These are phyloP conservation scores for Molossus alvarezi DNA, from an alignment of 2,797 vertebrate genomes.

Conservation along the genomic window DNA sequence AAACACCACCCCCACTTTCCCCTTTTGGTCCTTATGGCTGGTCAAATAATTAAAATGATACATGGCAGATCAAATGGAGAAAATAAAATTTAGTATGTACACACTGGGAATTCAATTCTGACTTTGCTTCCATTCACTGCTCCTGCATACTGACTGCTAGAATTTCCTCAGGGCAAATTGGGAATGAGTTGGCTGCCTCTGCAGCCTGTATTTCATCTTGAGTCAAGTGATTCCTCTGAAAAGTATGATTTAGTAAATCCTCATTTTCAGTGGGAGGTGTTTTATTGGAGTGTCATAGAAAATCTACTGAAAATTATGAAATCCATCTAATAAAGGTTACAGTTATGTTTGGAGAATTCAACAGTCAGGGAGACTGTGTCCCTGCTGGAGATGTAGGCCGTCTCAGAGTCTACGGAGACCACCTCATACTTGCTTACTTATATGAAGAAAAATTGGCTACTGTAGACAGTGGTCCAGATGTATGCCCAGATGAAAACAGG, in stretches of 20 bases:
- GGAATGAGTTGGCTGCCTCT: not conserved
- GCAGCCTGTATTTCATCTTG: not conserved
- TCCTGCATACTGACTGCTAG: not conserved
- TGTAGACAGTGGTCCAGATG: not conserved
- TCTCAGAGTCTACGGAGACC: not conserved
- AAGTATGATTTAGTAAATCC: not conserved
- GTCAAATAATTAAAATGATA: not conserved
- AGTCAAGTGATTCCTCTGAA: slow-evolving; percentile 30
- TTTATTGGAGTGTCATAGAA: slow-evolving; percentile 22
- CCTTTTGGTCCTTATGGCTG: not conserved
- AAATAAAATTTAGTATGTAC: not conserved
- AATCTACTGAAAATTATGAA: not conserved
- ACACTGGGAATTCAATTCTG: not conserved
- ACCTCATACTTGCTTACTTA: not conserved
- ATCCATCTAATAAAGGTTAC: not conserved
- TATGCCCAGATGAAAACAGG: not conserved
- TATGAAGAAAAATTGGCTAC: not conserved
- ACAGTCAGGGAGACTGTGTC: not conserved
- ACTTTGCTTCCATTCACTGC: not conserved
- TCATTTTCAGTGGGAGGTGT: not conserved
- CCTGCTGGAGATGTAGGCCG: not conserved
- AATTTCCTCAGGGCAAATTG: not conserved
- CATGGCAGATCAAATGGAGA: not conserved
- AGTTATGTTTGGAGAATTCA: not conserved
- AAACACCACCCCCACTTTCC: not conserved